Evolutionary conservation across 2,888 invertebrate genomes (phyloP), one percentile per base, ranked within the genome.

Genomic region (Eretmocerus hayati): DNA sequence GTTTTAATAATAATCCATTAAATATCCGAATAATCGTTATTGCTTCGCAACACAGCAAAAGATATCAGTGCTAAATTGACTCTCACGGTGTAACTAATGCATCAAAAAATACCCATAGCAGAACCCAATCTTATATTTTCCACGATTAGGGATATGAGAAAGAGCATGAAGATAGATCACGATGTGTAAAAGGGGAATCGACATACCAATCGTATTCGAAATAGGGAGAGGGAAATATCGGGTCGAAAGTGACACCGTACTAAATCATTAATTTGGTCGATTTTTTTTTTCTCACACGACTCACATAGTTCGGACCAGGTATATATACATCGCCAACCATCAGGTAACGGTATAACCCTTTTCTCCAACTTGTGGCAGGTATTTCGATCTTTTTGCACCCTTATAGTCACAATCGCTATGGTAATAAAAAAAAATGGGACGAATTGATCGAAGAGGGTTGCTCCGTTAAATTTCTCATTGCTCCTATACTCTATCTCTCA

Each of bases 211-310:
- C 26, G 26, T 11, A 26, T 11, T 11, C 26, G 26, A 11, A 26
- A 26, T 11, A 22, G 23, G 37, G 35, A 42, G 44, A 53, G 53
- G 50, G 23, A 35, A 18, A 30, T 36, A 15, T 20, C 26, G 58
- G 60, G 63, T 62, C 61, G 62, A 62, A 60, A 65, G 65, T 65
- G 66, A 67, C 65, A 63, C 64, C 65, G n/a, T n/a, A 62, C 65
- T 69, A 69, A 70, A 69, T 70, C 69, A 70, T 71, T 70, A 71
- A 70, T 70, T 70, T 70, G 59, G 60, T 51, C 59, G 58, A 55
- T 52, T 56, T 57, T 58, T 53, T 46, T 51, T 54, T 53, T 50
- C 19, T 32, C 36, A n/a, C n/a, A n/a, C n/a, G n/a, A n/a, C n/a
- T n/a, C n/a, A n/a, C n/a, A n/a, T n/a, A n/a, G n/a, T n/a, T n/a